Evolutionary conservation across 2,797 vertebrate species (phyloP).

Genomic region (Xiphorhynchus erythropygius): DNA sequence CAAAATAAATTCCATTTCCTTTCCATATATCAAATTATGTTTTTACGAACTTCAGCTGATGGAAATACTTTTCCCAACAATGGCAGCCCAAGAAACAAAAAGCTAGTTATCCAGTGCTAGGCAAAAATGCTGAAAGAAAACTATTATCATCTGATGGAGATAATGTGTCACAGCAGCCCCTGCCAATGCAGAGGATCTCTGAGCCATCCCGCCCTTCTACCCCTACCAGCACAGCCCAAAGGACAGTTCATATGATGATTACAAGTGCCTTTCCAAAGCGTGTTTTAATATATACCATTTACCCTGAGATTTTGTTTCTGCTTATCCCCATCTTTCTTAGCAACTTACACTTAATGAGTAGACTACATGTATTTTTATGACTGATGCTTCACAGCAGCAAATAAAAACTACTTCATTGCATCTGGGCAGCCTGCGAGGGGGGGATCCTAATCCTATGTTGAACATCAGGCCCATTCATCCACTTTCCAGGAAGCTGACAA

Average conservation of each 20-base stretch:
- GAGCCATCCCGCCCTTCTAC: neutral
- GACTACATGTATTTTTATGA: neutral
- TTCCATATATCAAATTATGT: neutral
- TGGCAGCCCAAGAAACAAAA: neutral
- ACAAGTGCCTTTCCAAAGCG: neutral
- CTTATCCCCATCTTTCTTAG: neutral
- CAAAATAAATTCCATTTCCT: neutral
- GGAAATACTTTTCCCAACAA: neutral
- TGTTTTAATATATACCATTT: neutral
- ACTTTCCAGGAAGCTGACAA: neutral
- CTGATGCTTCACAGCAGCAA: neutral
- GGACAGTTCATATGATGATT: neutral
- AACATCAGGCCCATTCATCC: neutral
- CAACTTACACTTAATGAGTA: neutral
- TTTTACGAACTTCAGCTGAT: neutral
- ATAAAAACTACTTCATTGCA: neutral
- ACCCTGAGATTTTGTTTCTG: neutral
- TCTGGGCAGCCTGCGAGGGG: neutral
- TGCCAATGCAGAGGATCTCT: neutral
- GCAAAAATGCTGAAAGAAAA: neutral
- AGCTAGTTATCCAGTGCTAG: neutral
- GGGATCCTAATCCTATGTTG: neutral
- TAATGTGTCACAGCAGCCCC: neutral
- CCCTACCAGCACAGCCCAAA: neutral
- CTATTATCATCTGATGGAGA: neutral